phyloP scores from a whole-genome alignment of 64 coral and sea anemone species.

The Pachyseris speciosa region DNA sequence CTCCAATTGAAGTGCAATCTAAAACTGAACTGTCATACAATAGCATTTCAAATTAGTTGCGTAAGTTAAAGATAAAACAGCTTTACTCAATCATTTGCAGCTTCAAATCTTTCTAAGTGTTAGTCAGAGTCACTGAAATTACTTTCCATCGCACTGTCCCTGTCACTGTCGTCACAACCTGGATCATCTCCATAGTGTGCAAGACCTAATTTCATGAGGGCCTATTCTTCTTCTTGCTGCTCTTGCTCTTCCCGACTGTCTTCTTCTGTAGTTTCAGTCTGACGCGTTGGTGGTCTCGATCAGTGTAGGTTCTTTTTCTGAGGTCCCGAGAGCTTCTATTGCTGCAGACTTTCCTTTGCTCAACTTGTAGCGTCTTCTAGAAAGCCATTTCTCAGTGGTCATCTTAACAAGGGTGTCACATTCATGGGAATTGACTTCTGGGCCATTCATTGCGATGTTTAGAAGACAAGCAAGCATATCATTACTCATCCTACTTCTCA shows the following conservation, averaged over 20 bases:
- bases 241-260: background rate
- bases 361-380: constrained; percentile 3
- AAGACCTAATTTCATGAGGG: constrained; percentile 12
- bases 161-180: background rate
- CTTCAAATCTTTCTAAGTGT: too few relatives aligned
- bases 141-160: background rate
- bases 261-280: constrained; percentile 3
- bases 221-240: constrained; percentile 22
- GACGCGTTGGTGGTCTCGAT: background rate
- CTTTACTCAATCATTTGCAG: too few relatives aligned
- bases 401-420: background rate
- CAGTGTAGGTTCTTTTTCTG: background rate
- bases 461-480: background rate
- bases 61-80: too few relatives aligned
- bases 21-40: too few relatives aligned
- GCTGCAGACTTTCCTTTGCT: background rate
- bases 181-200: background rate
- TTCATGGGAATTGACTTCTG: background rate
- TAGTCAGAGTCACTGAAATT: background rate
- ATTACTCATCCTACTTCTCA: background rate
- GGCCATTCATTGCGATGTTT: background rate
- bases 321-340: background rate
- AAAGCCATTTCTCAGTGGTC: constrained; percentile 17
- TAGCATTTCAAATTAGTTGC: too few relatives aligned
- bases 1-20: too few relatives aligned